These are phyloP conservation scores for Brachyhypopomus occidentalis DNA, from an alignment of 2,113 vertebrate species.

Conservation along the genomic window DNA sequence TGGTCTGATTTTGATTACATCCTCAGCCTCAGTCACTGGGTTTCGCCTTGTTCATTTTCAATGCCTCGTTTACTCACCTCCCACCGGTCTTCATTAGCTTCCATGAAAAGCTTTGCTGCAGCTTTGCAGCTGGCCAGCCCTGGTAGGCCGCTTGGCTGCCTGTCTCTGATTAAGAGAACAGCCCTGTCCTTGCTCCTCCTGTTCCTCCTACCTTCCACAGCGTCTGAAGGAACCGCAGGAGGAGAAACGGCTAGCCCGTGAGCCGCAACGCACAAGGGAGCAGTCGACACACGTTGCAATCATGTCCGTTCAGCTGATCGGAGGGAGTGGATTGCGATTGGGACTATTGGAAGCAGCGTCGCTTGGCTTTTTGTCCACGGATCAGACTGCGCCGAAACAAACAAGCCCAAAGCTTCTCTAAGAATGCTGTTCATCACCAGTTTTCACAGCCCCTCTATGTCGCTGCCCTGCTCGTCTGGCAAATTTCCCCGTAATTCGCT, in stretches of 20 bases:
- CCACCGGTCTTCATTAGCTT: constrained; percentile 52
- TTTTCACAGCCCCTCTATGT: constrained; percentile 1
- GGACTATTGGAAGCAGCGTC: background rate
- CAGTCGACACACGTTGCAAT: background rate
- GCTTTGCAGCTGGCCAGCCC: constrained; percentile 26
- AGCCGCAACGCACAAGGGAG: constrained; percentile 16
- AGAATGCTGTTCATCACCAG: background rate
- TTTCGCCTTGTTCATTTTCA: constrained; percentile 27
- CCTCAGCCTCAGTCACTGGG: constrained; percentile 27
- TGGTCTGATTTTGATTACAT: background rate
- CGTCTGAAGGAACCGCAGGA: constrained; percentile 43
- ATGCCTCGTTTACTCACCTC: constrained; percentile 40
- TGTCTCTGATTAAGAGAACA: constrained; percentile 37
- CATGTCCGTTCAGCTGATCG: background rate
- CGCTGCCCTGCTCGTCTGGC: background rate
- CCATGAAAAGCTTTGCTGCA: constrained; percentile 32
- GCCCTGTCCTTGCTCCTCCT: constrained; percentile 13
- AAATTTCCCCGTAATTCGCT: background rate
- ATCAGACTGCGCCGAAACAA: background rate
- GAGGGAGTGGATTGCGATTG: background rate
- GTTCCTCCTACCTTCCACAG: constrained; percentile 5
- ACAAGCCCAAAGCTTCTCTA: background rate
- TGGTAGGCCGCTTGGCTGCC: constrained; percentile 32
- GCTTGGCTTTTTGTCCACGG: background rate
- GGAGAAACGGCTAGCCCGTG: constrained; percentile 20